phyloP scores from a whole-genome alignment of 2,888 invertebrate genomes.

The Odontocolon sp. region DNA sequence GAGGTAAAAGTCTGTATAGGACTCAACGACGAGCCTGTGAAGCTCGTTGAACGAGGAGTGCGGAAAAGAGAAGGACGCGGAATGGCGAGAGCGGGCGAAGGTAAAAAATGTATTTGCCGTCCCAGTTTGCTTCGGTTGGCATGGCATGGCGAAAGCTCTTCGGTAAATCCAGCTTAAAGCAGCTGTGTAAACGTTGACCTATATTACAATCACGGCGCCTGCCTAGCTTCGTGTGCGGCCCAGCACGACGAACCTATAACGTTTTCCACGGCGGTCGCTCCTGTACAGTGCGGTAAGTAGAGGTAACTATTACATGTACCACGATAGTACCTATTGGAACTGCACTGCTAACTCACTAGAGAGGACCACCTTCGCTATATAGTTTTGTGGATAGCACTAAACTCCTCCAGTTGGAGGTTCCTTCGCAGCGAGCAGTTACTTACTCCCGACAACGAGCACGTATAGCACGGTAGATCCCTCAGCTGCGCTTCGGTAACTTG shows the following conservation, averaged over 20 bases:
- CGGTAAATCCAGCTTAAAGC: conserved; percentile 79
- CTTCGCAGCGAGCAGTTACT: conserved; percentile 4
- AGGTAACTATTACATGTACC: conserved; percentile 1
- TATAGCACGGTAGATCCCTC: conserved; percentile 5
- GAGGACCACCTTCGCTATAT: not conserved
- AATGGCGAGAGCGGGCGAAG: no score
- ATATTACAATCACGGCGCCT: conserved; percentile 76
- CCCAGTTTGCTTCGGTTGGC: conserved; percentile 77
- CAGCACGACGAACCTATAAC: conserved; percentile 29
- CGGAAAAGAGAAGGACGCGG: conserved; percentile 53
- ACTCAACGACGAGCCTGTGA: conserved; percentile 36
- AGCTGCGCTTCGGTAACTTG: conserved; percentile 14
- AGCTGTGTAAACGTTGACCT: conserved; percentile 80
- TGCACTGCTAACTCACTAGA: not conserved
- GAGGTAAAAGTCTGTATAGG: conserved; percentile 20
- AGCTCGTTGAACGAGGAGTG: conserved; percentile 14
- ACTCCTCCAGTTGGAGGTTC: not conserved
- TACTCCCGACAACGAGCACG: conserved; percentile 32
- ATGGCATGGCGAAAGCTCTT: conserved; percentile 76
- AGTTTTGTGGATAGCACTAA: conserved; percentile 3
- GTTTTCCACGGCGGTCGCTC: conserved; percentile 11
- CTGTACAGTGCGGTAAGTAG: not conserved
- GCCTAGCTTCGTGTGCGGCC: conserved; percentile 8
- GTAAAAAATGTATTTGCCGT: conserved; percentile 78
- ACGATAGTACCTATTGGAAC: not conserved